These are phyloP conservation scores for Bursaphelenchus okinawaensis DNA, from an alignment of 2,888 invertebrate species.

Conservation along the genomic window DNA sequence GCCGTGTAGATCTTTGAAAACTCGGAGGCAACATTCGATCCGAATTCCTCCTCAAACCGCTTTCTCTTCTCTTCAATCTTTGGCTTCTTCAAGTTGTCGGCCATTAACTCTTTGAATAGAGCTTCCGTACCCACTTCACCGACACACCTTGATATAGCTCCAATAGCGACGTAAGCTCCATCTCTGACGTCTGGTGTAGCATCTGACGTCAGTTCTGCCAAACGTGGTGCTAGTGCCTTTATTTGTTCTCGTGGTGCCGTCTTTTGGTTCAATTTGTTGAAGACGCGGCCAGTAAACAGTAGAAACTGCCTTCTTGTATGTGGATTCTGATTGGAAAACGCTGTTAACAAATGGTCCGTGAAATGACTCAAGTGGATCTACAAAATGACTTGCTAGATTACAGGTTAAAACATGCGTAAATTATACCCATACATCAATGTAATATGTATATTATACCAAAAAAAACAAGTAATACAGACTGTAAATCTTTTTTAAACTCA, in stretches of 20 bases:
- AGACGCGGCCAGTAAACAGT: slow-evolving; percentile 1
- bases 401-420: too few species aligned
- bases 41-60: not conserved
- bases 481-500: too few species aligned
- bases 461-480: too few species aligned
- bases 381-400: slow-evolving; percentile 45
- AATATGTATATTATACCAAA: too few species aligned
- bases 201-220: not conserved
- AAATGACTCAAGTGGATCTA: slow-evolving; percentile 55
- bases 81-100: slow-evolving; percentile 7
- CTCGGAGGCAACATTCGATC: not conserved
- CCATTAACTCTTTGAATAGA: slow-evolving; percentile 1
- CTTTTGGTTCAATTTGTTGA: not conserved
- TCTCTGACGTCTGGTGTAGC: not conserved
- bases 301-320: not conserved
- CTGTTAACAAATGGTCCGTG: not conserved
- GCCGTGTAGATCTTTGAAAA: not conserved
- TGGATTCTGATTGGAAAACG: slow-evolving; percentile 3
- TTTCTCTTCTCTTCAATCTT: slow-evolving; percentile 8
- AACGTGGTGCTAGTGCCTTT: not conserved
- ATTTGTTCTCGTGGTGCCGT: not conserved
- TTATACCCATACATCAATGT: too few species aligned
- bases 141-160: not conserved
- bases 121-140: not conserved
- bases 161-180: not conserved